Conservation (phyloP, 2,888 invertebrate genomes). For the Xiphydria camelus region DNA sequence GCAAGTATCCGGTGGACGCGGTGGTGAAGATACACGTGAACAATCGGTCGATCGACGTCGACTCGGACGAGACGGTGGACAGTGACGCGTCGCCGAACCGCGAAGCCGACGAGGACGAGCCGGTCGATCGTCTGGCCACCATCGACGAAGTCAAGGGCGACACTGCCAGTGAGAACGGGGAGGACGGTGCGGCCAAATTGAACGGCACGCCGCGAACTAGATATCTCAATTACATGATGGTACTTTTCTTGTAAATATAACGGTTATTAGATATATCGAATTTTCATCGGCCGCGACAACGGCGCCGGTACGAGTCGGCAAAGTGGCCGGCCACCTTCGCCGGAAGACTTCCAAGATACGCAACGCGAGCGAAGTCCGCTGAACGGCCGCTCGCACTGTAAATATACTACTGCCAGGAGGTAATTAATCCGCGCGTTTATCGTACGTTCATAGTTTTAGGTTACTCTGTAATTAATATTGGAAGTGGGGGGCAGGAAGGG, state of each 20-base stretch:
- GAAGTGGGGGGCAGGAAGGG: too few relatives aligned
- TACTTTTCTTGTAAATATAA: conserved; percentile 51
- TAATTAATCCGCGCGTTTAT: conserved; percentile 21
- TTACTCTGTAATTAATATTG: conserved; percentile 21
- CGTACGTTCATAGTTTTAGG: conserved; percentile 21
- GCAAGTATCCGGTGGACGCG: conserved; percentile 43
- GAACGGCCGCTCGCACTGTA: conserved; percentile 22
- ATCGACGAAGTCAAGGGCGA: conserved; percentile 49
- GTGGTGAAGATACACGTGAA: conserved; percentile 48
- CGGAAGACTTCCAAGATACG: too few relatives aligned
- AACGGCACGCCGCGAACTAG: conserved; percentile 44
- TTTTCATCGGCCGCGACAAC: too few relatives aligned
- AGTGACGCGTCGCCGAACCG: conserved; percentile 32
- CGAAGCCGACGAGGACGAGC: conserved; percentile 17
- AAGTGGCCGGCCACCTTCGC: too few relatives aligned
- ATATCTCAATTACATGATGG: conserved; percentile 53
- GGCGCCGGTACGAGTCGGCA: too few relatives aligned
- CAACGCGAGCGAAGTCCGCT: too few relatives aligned
- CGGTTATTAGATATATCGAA: too few relatives aligned
- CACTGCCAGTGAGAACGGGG: conserved; percentile 44
- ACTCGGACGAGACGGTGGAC: conserved; percentile 44
- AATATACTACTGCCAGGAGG: conserved; percentile 26
- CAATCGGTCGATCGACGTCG: conserved; percentile 42
- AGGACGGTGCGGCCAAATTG: conserved; percentile 36
- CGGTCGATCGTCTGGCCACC: conserved; percentile 46